Base-by-base conservation (phyloP, 1,140 invertebrate genomes). In the Maniola jurtina region DNA sequence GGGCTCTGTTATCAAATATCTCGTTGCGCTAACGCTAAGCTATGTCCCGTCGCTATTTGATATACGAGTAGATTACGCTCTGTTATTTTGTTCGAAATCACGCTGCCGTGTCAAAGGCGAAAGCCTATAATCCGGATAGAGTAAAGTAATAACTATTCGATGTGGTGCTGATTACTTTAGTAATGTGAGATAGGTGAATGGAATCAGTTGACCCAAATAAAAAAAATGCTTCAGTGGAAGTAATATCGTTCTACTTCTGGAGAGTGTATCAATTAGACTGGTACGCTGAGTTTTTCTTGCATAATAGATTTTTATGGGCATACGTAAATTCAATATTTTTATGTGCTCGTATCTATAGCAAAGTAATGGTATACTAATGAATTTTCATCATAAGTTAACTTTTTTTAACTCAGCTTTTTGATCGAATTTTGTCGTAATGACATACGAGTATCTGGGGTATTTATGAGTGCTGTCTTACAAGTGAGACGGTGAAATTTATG, bases 101-200 rank as follows among this genome's bases (percentile, higher is more conserved):
- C 34, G 33, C 34, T 55, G 38, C 56, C 57, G 60, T 48, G 67
- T 66, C 66, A 73, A 75, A 77, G 69, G 25, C 61, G 34, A 72
- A 73, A 75, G 64, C 67, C 74, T 66, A 73, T 77, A 79, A 79
- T 76, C 71, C 72, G 60, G 70, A 70, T 71, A 54, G 68, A 60
- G 64, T 66, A 69, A 72, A 79, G 76, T 73, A 71, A 79, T 73
- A 79, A 73, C 63, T 69, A 69, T 57, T 50, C 60, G 58, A 66
- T 66, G 52, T 45, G n/a, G 54, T 42, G 8, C 34, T 65, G 64
- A 42, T 45, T 9, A 45, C 13, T 45, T 45, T n/a, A 5, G 9
- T 65, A 59, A 65, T 65, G 36, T 34, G 50, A 1, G 9, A 48
- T 14, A 34, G 45, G 3, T 61, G 40, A 52, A 35, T 38, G 34